phyloP scores from a whole-genome alignment of 1,140 invertebrate genomes.

The Cotesia vestalis region DNA sequence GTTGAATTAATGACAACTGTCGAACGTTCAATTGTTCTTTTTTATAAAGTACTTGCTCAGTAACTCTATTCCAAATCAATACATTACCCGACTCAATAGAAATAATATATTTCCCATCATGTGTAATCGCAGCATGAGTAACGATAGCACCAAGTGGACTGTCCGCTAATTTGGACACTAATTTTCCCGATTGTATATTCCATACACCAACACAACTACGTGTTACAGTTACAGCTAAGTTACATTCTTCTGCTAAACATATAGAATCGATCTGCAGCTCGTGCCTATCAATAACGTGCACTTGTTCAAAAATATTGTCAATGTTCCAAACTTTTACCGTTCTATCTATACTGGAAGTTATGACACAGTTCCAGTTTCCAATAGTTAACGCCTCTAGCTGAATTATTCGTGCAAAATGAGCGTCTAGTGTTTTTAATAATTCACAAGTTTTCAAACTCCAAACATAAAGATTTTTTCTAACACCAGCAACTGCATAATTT shows the following conservation, averaged over 20 bases:
- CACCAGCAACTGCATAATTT: constrained; percentile 93
- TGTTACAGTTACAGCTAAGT: constrained; percentile 86
- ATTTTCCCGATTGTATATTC: constrained; percentile 87
- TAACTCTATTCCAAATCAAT: constrained; percentile 90
- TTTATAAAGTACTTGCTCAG: constrained; percentile 84
- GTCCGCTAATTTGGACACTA: constrained; percentile 87
- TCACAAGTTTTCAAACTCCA: constrained; percentile 85
- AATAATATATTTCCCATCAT: constrained; percentile 83
- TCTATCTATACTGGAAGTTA: constrained; percentile 96
- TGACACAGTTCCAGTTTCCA: constrained; percentile 91
- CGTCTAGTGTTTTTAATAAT: constrained; percentile 91
- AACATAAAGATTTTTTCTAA: constrained; percentile 94
- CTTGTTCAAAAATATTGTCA: constrained; percentile 98
- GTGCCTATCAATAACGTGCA: constrained; percentile 94
- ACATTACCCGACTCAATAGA: constrained; percentile 93
- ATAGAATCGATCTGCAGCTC: constrained; percentile 95
- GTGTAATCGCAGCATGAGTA: constrained; percentile 89
- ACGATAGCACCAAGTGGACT: constrained; percentile 94
- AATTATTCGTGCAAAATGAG: constrained; percentile 96
- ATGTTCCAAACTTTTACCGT: constrained; percentile 99
- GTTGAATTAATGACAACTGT: constrained; percentile 85
- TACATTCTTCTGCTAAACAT: constrained; percentile 77
- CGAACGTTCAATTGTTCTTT: constrained; percentile 86
- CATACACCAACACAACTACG: constrained; percentile 94
- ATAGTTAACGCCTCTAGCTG: constrained; percentile 86